Base-by-base conservation (phyloP, 2,797 vertebrate genomes). In the Yasuhikotakia modesta region DNA sequence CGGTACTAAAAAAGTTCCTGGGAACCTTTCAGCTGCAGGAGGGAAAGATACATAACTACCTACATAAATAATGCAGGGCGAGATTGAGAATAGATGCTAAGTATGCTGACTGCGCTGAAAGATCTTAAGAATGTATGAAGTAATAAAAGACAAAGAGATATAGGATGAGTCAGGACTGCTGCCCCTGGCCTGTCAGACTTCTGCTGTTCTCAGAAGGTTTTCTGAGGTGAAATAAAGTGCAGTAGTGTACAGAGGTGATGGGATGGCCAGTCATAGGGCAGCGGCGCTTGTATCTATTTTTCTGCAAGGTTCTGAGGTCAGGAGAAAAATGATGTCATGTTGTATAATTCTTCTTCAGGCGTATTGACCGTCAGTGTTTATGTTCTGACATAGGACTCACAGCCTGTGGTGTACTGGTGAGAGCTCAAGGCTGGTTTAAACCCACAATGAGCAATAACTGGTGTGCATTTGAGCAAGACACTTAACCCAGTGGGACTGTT, bases 301-400 rank as follows among this genome's bases (percentile, higher is more conserved):
- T 27, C 0, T 53, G 67, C 35, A 2, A 10, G 10, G 39, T 73
- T 73, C 35, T 76, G 75, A 48, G 53, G 50, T 30, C 57, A 61
- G 76, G 77, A 79, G 61, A 78, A 76, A 70, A 80, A 78, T 75
- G 45, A 64, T 35, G 24, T 67, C 57, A 67, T 22, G 7, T 63
- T 61, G 3, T 63, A 50, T 48, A 35, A 73, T 50, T 17, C 39
- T 60, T 24, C 8, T 27, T 73, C 13, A 50, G 21, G 14, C 27
- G 27, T 21, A 63, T 30, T 16, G 4, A 50, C 57, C 55, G 43
- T 17, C 70, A 30, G 60, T 46, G 70, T 82, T 80, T 69, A 43
- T 63, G 76, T 48, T 63, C 61, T 27, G 43, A 11, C 10, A 53
- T 55, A 55, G 32, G 27, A 69, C 43, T 65, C 27, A 10, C 2